Evolutionary conservation across 2,797 vertebrate species (phyloP), one percentile per base, ranked within the genome.

Genomic region (Tangara arthus): DNA sequence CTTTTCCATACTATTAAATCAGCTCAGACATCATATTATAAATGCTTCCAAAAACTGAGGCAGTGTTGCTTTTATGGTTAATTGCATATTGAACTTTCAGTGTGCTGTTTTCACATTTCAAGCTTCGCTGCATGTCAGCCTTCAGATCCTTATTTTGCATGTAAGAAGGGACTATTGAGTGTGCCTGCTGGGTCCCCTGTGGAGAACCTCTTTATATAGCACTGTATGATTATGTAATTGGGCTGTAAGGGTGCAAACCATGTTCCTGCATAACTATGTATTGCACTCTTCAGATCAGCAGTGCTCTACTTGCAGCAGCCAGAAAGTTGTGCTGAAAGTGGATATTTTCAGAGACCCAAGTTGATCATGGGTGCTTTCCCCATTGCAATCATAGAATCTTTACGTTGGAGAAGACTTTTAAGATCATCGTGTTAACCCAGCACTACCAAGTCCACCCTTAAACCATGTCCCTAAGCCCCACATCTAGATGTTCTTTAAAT

Each of bases 11-110:
- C 34, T 92, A 64, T 50, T 95, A 93, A 93, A 93, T 95, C 73
- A 79, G 68, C 68, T 90, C 56, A 95, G 66, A 56, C 49, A 55
- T 87, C 72, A 17, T 88, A 73, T 77, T 84, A 59, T 56, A 92
- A 96, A 93, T 75, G 87, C 72, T 96, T 55, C 90, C 83, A 80
- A 94, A 95, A 96, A 83, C 35, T 34, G 65, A 88, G 80, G 47
- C 86, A 71, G 30, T 59, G 41, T 89, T 96, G 70, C 63, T 92
- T 95, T 96, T 96, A 93, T 69, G 80, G 71, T 87, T 95, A 97
- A 93, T 96, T 96, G 93, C 63, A 84, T 93, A 93, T 93, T 94
- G 92, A 96, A 96, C 86, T 96, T 96, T 80, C 81, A 5, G 2
- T 87, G 57, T 87, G 53, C 65, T 79, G 32, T 90, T 92, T 95